phyloP scores from a whole-genome alignment of 2,888 invertebrate species.

The Oscheius sp. region DNA sequence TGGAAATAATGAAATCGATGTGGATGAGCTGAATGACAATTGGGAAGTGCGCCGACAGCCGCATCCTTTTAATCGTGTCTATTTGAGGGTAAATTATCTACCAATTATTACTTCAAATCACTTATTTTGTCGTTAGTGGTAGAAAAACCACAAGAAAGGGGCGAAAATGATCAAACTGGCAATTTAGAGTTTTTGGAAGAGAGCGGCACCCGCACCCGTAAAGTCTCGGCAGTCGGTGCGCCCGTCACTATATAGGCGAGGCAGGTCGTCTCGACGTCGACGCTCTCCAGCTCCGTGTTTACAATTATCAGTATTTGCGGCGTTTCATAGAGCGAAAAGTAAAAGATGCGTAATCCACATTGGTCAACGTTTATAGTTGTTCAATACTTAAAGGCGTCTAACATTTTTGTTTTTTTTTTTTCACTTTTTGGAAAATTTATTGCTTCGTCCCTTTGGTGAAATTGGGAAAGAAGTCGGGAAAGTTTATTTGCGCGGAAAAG shows the following conservation, averaged over 20 bases:
- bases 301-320: conserved; percentile 12
- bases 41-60: not conserved
- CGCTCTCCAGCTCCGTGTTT: conserved; percentile 30
- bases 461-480: too few species aligned
- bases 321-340: conserved; percentile 24
- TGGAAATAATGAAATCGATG: not conserved
- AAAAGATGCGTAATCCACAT: conserved; percentile 2
- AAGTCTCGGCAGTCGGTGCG: not conserved
- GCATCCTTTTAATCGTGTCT: not conserved
- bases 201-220: conserved; percentile 3
- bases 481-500: too few species aligned
- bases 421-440: too few species aligned
- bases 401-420: not conserved
- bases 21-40: not conserved
- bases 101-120: not conserved
- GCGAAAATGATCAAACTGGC: too few species aligned
- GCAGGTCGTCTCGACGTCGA: not conserved
- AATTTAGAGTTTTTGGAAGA: too few species aligned
- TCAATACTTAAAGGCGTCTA: conserved; percentile 6
- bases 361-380: not conserved
- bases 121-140: too few species aligned
- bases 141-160: too few species aligned
- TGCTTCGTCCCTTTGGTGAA: too few species aligned
- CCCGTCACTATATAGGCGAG: conserved; percentile 1
- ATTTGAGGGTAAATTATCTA: not conserved